Conservation (phyloP, 2,888 invertebrate genomes). For the Eupithecia insigniata region DNA sequence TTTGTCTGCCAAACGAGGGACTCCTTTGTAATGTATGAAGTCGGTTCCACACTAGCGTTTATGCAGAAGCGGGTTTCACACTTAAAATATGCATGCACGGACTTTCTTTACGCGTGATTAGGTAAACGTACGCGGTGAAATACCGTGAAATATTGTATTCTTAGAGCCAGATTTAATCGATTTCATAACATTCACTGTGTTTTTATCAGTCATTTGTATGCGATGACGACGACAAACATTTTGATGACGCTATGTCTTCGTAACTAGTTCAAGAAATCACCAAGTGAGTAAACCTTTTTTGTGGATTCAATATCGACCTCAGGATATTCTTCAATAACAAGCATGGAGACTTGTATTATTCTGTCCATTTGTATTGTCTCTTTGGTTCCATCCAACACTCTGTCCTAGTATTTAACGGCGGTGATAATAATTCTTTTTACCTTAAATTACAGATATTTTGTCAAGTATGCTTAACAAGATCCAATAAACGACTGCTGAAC, state of each 20-base stretch:
- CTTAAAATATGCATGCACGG: neutral
- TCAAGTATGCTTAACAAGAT: neutral
- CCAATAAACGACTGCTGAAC: conserved; percentile 13
- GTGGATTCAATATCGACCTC: neutral
- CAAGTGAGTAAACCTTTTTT: neutral
- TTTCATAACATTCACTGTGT: neutral
- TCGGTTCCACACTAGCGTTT: conserved; percentile 10
- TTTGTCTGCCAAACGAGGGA: conserved; percentile 24
- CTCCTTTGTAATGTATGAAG: conserved; percentile 22
- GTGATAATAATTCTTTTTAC: neutral
- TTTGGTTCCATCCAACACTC: too few relatives aligned
- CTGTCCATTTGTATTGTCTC: too few relatives aligned
- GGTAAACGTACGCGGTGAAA: neutral
- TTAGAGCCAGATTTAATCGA: neutral
- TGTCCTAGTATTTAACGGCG: neutral
- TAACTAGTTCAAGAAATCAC: neutral
- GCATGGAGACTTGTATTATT: too few relatives aligned
- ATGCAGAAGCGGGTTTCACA: conserved; percentile 13
- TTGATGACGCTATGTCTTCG: neutral
- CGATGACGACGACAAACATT: neutral
- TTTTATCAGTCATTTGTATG: neutral
- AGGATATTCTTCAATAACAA: neutral
- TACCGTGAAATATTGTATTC: neutral
- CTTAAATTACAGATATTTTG: neutral
- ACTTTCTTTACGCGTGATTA: neutral